phyloP scores from a whole-genome alignment of 2,888 invertebrate genomes.

The Brachyptera putata region DNA sequence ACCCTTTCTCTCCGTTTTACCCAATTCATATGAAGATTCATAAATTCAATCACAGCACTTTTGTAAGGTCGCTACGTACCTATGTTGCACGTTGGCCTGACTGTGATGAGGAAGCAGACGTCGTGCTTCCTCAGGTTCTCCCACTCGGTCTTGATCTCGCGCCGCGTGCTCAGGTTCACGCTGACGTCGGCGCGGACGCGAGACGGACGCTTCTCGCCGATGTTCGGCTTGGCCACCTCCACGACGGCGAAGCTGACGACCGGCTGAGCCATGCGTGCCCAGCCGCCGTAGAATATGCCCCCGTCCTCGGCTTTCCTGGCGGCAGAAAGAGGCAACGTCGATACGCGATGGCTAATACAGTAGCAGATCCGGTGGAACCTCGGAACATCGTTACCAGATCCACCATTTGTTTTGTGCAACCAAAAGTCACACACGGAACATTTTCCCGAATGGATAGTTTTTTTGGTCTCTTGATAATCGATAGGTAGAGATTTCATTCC shows the following conservation, averaged over 20 bases:
- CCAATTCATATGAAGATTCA: no score
- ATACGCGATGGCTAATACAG: no score
- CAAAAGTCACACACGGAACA: no score
- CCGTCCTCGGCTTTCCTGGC: constrained; percentile 84
- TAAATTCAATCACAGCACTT: no score
- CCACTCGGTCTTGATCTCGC: constrained; percentile 95
- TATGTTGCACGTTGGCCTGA: constrained; percentile 44
- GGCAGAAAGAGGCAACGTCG: constrained; percentile 29
- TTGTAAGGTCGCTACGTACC: no score
- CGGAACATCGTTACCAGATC: no score
- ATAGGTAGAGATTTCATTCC: no score
- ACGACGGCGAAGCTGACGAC: constrained; percentile 89
- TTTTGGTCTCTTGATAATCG: no score
- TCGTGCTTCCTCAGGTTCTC: constrained; percentile 95
- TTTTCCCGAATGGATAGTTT: no score
- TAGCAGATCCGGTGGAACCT: no score
- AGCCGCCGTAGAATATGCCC: constrained; percentile 88
- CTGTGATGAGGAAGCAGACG: constrained; percentile 93
- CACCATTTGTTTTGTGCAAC: not conserved
- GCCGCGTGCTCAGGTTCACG: constrained; percentile 84
- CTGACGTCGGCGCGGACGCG: constrained; percentile 93
- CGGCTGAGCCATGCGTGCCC: constrained; percentile 98
- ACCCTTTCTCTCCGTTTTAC: no score
- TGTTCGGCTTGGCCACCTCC: constrained; percentile 88
- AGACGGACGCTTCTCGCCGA: constrained; percentile 91